A percentile compares a stretch with the other conserved stretches of the same genome.
Evolutionary conservation across 1,140 invertebrate genomes (phyloP).

Genomic region (Dysdera silvatica): DNA sequence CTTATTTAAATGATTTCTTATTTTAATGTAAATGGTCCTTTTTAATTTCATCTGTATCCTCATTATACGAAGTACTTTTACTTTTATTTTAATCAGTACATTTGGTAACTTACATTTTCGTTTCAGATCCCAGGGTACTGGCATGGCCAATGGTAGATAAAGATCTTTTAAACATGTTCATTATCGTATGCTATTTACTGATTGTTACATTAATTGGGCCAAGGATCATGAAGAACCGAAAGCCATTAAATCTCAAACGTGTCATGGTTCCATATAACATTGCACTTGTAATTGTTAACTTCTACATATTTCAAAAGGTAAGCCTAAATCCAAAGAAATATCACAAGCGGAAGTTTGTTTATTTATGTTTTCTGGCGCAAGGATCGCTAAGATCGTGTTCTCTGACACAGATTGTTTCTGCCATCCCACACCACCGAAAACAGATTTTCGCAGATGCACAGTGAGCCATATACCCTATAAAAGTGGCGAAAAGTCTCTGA

Average conservation of each 20-base stretch:
- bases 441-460: too few species aligned
- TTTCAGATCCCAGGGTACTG: slow-evolving; percentile 12
- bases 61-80: too few species aligned
- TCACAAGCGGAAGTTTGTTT: too few species aligned
- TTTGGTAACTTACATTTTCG: background rate
- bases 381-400: too few species aligned
- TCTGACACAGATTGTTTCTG: too few species aligned
- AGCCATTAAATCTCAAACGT: slow-evolving; percentile 42
- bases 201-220: slow-evolving; percentile 39
- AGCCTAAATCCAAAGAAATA: background rate
- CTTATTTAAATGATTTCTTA: too few species aligned
- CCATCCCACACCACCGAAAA: too few species aligned
- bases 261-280: slow-evolving; percentile 45
- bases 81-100: background rate
- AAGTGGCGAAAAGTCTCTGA: too few species aligned
- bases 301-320: slow-evolving; percentile 39
- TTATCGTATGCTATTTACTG: slow-evolving; percentile 27
- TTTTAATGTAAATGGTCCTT: too few species aligned
- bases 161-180: slow-evolving; percentile 11
- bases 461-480: too few species aligned
- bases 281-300: slow-evolving; percentile 42
- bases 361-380: too few species aligned
- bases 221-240: slow-evolving; percentile 42
- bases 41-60: too few species aligned
- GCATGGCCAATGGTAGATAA: slow-evolving; percentile 16